Evolutionary conservation across 2,888 invertebrate genomes (phyloP).

Genomic region (Ptychoptera albimana): DNA sequence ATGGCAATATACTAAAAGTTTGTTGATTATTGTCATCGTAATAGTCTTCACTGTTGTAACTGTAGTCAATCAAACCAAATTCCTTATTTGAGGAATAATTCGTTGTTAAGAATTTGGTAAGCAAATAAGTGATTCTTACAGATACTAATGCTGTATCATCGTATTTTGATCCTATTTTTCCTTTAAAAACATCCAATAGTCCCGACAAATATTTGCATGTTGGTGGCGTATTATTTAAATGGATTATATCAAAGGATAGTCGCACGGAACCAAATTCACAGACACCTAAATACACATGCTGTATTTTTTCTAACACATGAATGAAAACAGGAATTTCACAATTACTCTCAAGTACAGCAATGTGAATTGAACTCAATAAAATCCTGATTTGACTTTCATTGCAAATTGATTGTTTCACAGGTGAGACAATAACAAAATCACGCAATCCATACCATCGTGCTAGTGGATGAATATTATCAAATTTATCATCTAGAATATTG

Average conservation of each 20-base stretch:
- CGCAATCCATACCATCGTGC: slow-evolving; percentile 66
- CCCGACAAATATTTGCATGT: slow-evolving; percentile 73
- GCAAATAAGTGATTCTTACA: slow-evolving; percentile 46
- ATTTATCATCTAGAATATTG: slow-evolving; percentile 28
- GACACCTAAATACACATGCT: slow-evolving; percentile 63
- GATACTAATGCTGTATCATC: slow-evolving; percentile 45
- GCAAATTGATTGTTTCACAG: slow-evolving; percentile 39
- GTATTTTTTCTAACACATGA: slow-evolving; percentile 68
- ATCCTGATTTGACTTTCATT: slow-evolving; percentile 62
- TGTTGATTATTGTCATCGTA: slow-evolving; percentile 56
- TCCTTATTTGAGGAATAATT: slow-evolving; percentile 16
- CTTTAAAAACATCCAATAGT: slow-evolving; percentile 74
- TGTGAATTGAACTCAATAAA: slow-evolving; percentile 62
- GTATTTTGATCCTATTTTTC: slow-evolving; percentile 56
- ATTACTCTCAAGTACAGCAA: slow-evolving; percentile 66
- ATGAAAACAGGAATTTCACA: slow-evolving; percentile 76
- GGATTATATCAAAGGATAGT: slow-evolving; percentile 80
- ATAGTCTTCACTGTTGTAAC: slow-evolving; percentile 25
- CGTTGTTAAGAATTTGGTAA: slow-evolving; percentile 29
- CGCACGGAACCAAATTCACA: slow-evolving; percentile 59
- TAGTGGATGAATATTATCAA: slow-evolving; percentile 38
- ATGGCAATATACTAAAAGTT: slow-evolving; percentile 60
- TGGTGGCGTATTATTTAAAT: slow-evolving; percentile 61
- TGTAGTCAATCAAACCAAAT: slow-evolving; percentile 11
- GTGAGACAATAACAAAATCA: slow-evolving; percentile 63